Evolutionary conservation across 2,888 invertebrate genomes (phyloP), one percentile per base, ranked within the genome.

Genomic region (Eudemis profundana): DNA sequence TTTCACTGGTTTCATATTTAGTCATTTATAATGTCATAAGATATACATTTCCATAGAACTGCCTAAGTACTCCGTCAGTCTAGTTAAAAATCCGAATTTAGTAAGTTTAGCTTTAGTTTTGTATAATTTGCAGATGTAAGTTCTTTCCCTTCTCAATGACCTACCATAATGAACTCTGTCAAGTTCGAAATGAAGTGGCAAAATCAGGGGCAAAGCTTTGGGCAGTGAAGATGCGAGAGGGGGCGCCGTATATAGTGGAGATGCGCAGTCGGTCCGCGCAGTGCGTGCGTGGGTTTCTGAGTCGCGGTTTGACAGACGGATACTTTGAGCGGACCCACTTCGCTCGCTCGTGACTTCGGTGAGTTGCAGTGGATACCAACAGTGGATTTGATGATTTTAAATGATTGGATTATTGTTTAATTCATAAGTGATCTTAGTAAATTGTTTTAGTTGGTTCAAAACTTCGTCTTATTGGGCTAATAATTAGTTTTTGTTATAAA

Each of bases 181-280:
- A n/a, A n/a, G n/a, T n/a, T n/a, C n/a, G n/a, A n/a, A 8, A 33
- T 8, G 7, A 33, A 2, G 8, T 7, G 10, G 23, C 23, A 23
- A 4, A 23, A 10, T 4, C 33, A 33, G 10, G 33, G 33, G 10
- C 10, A 33, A 33, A 33, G 8, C 10, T 33, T 33, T 33, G 33
- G 33, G 8, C 33, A 33, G 19, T 47, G 27, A 33, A 57, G 40
- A 49, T 61, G 70, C 67, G 68, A 72, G 76, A 79, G 86, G 87
- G 86, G 74, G 46, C 68, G 65, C 70, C 78, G 78, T 87, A 87
- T 88, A 88, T 80, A 88, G 80, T 68, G 77, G 76, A 78, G 84
- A 82, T 78, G 86, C 79, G 81, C 77, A 15, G 8, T 61, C 73
- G 73, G 69, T 70, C 63, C 61, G 69, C 68, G 69, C 77, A 85